Evolutionary conservation across 2,888 invertebrate species (phyloP), one percentile per base, ranked within the genome.

Genomic region (Glyphotaelius pellucidus): DNA sequence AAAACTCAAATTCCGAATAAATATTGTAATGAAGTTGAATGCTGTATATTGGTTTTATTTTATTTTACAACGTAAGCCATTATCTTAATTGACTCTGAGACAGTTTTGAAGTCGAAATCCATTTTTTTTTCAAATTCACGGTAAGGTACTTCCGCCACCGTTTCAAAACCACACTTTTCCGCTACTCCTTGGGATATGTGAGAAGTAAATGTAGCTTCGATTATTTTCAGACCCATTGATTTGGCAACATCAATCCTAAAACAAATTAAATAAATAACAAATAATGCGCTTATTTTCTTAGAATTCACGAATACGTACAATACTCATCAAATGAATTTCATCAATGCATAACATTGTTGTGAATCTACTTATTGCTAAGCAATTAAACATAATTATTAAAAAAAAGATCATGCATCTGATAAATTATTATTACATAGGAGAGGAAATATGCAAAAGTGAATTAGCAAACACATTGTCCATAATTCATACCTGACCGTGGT

Each of bases 131-230:
- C 91, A 31, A 93, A 89, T 80, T 92, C 85, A 19, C 31, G 42
- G 85, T 89, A 93, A 12, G 93, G 90, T 19, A 92, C 87, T 31
- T 92, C 89, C 30, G 90, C 89, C 32, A 91, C 79, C 4, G 93
- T 91, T 80, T 91, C 90, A 47, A 85, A 93, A n/a, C 93, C 93
- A 15, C 91, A 90, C 79, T 92, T 93, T 81, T 90, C 91, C 11
- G 93, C 93, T 2, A 86, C 15, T 31, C 35, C 87, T 85, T 93
- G 93, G 12, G 93, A 93, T 30, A 85, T 67, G 80, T 52, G 47
- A 9, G 93, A 93, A 1, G 93, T 93, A 80, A 93, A 93, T 14
- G 92, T 89, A 11, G 93, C 93, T 80, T 91, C 91, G 25, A 93
- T 80, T 12, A 93, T 83, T 85, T 87, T 91, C 79, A 92, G 80